A percentile compares a stretch with the other conserved stretches of the same genome.
Evolutionary conservation across 2,797 vertebrate genomes (phyloP).

Genomic region (Gila robusta): DNA sequence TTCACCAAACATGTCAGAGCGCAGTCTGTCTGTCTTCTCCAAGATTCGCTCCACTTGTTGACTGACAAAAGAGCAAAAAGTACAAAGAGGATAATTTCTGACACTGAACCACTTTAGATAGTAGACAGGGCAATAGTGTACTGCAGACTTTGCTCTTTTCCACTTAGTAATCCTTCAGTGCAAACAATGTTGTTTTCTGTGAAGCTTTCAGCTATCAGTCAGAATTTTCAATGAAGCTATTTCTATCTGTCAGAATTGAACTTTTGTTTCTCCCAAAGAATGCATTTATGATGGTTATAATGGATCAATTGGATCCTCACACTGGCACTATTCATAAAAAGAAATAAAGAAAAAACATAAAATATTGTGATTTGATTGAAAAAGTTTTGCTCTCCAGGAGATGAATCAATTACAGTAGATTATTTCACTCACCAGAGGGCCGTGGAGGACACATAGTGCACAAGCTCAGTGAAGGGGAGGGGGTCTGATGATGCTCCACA

Average conservation of each 20-base stretch:
- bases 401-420: background rate
- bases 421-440: slow-evolving; percentile 90
- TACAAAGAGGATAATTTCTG: slow-evolving; percentile 10
- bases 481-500: slow-evolving; percentile 97
- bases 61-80: slow-evolving; percentile 63
- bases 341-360: background rate
- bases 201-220: background rate
- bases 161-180: background rate
- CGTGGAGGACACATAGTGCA: slow-evolving; percentile 97
- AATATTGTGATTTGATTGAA: background rate
- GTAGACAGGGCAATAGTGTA: background rate
- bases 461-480: slow-evolving; percentile 94
- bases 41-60: slow-evolving; percentile 81
- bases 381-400: background rate
- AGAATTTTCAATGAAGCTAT: background rate
- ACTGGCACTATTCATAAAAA: background rate
- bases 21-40: slow-evolving; percentile 87
- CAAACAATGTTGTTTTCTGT: background rate
- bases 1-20: slow-evolving; percentile 94
- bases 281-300: background rate
- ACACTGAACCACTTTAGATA: background rate
- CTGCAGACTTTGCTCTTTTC: background rate
- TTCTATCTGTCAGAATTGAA: background rate
- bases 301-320: background rate
- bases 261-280: background rate